Evolutionary conservation across 2,797 vertebrate genomes (phyloP).

Genomic region (Poecilia picta): DNA sequence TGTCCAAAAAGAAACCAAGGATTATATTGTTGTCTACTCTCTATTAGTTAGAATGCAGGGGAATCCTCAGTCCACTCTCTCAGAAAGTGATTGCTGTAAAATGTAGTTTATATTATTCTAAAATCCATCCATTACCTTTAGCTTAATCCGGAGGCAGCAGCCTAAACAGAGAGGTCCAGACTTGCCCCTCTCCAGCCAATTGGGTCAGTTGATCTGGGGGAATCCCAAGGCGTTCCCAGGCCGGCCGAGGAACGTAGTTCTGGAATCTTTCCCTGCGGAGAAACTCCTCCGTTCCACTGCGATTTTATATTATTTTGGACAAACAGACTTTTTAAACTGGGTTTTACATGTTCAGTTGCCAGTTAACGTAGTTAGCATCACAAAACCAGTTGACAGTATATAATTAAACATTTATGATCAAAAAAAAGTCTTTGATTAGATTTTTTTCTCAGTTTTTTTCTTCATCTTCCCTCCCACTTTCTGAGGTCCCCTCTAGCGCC

Average conservation of each 20-base stretch:
- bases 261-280: background rate
- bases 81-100: background rate
- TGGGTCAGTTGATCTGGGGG: background rate
- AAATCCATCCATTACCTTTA: background rate
- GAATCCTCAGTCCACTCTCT: background rate
- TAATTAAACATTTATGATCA: no score
- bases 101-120: background rate
- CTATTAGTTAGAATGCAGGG: background rate
- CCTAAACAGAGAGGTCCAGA: background rate
- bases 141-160: background rate
- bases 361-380: background rate
- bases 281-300: background rate
- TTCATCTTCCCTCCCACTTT: no score
- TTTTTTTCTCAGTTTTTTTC: no score
- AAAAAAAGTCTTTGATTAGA: no score
- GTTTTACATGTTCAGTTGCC: background rate
- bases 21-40: background rate
- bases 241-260: background rate
- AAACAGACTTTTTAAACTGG: background rate
- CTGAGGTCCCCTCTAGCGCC: background rate
- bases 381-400: background rate
- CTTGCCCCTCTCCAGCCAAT: background rate
- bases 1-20: background rate
- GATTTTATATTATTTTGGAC: background rate
- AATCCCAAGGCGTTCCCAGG: background rate